These are phyloP conservation scores for Carpatolechia fugitivella DNA, from an alignment of 2,888 invertebrate species.

Conservation along the genomic window DNA sequence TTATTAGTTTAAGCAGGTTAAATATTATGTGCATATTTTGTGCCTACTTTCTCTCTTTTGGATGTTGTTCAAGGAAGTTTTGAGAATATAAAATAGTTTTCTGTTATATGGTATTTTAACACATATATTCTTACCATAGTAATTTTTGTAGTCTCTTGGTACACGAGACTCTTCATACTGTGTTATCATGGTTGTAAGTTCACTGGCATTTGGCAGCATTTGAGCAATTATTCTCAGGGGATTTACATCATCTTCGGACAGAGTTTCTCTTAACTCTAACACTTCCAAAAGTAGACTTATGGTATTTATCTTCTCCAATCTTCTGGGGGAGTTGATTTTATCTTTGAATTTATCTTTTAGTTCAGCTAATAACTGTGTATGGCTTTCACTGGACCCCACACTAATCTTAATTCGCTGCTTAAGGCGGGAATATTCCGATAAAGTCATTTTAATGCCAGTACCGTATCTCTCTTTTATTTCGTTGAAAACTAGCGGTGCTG, in stretches of 20 bases:
- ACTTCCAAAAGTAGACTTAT: slow-evolving; percentile 53
- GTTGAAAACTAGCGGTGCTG: too few relatives aligned
- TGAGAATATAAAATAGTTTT: too few relatives aligned
- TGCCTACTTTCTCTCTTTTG: too few relatives aligned
- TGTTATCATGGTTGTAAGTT: slow-evolving; percentile 40
- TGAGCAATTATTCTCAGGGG: slow-evolving; percentile 54
- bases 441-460: slow-evolving; percentile 42
- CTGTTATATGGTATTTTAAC: slow-evolving; percentile 10
- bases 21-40: too few relatives aligned
- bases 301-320: slow-evolving; percentile 54
- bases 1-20: too few relatives aligned
- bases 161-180: slow-evolving; percentile 46
- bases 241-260: slow-evolving; percentile 56
- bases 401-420: slow-evolving; percentile 47
- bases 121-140: slow-evolving; percentile 59
- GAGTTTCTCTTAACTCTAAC: slow-evolving; percentile 56
- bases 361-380: slow-evolving; percentile 40
- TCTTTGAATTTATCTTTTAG: slow-evolving; percentile 56
- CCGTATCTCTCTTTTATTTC: too few relatives aligned
- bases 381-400: slow-evolving; percentile 44
- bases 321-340: slow-evolving; percentile 60
- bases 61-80: too few relatives aligned
- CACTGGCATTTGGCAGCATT: slow-evolving; percentile 38
- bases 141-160: slow-evolving; percentile 36
- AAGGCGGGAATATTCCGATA: slow-evolving; percentile 49